Evolutionary conservation across 2,888 invertebrate species (phyloP).

Genomic region (Lysandra bellargus): DNA sequence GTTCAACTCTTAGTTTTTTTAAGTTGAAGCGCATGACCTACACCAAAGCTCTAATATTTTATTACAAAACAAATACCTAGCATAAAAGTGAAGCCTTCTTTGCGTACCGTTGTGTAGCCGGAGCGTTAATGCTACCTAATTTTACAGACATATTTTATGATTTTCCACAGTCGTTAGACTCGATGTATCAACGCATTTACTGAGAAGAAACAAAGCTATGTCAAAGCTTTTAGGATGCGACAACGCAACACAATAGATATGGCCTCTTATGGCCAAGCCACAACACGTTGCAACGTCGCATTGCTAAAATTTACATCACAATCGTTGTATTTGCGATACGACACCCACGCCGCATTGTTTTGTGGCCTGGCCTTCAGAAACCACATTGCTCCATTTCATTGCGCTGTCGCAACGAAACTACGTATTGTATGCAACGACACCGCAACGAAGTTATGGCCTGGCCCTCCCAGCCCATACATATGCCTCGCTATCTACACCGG

Average conservation of each 20-base stretch:
- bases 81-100: neutral
- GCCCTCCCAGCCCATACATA: neutral
- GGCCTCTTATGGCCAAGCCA: no score
- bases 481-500: conserved; percentile 15
- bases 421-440: neutral
- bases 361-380: no score
- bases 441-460: neutral
- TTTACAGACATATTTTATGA: neutral
- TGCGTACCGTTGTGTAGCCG: neutral
- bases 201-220: neutral
- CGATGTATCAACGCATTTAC: neutral
- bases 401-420: neutral
- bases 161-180: neutral
- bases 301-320: no score
- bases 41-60: no score
- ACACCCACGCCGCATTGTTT: no score
- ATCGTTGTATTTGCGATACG: no score
- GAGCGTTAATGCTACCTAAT: neutral
- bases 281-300: no score
- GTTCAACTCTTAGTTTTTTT: no score
- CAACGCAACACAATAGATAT: neutral
- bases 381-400: neutral
- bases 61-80: neutral
- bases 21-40: no score
- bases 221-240: neutral